Evolutionary conservation across 2,888 invertebrate genomes (phyloP), one percentile per base, ranked within the genome.

Genomic region (Drosophila recens): DNA sequence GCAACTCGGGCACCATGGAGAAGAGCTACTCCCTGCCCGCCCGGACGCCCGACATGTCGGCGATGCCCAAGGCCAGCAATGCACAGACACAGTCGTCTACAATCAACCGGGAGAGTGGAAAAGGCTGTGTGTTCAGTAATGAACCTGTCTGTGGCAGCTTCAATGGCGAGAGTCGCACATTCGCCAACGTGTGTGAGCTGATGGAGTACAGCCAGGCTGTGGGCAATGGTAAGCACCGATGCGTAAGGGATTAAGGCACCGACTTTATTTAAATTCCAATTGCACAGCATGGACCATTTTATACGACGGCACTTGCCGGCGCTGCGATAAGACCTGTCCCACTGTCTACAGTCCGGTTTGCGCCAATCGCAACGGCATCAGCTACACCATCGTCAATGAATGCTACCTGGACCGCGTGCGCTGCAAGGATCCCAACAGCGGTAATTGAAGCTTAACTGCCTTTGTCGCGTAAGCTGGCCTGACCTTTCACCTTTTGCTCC

Each of bases 381-480:
- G 80, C 49, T 82, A 89, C 42, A 91, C 91, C 0, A 82, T 90
- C 66, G 67, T 86, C 48, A 91, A 90, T 61, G 81, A 85, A n/a
- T 90, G 90, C 58, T 90, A 82, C 43, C 64, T 84, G 63, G 80
- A 90, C 20, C 72, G 82, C 23, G 79, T 76, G 10, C 80, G 86
- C 43, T 90, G 91, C 76, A 79, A 82, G 73, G 88, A 90, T 64
- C 84, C 87, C 23, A 71, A 45, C 4, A 85, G 78, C 42, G 67
- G 90, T 90, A 71, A 17, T 17, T 17, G 17, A 17, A 78, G 89
- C 67, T 33, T 45, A 8, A 8, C 30, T 48, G 9, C 9, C 20
- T 30, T 23, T 43, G 9, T 9, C 33, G 11, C 4, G 2, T 23
- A 36, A 64, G 8, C 27, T 9, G 13, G 27, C 15, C 30, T 48